These are phyloP conservation scores for Eilema sororculum DNA, from an alignment of 2,888 invertebrate species.

Conservation along the genomic window DNA sequence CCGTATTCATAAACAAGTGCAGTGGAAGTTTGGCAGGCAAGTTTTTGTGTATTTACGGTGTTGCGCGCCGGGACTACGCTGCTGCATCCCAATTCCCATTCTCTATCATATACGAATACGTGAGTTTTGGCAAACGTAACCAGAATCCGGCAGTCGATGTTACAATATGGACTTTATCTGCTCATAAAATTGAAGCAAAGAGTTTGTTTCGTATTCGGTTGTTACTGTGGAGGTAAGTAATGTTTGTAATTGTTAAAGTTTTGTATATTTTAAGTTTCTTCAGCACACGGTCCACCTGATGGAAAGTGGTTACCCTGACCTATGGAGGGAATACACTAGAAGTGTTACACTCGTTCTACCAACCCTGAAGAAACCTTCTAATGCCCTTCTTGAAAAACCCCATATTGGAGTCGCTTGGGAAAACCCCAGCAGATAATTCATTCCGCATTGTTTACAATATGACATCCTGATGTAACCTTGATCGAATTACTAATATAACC, in stretches of 20 bases:
- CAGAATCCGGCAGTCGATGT: slow-evolving; percentile 53
- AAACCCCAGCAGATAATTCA: no score
- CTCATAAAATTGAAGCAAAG: slow-evolving; percentile 37
- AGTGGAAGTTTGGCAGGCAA: slow-evolving; percentile 79
- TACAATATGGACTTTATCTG: slow-evolving; percentile 38
- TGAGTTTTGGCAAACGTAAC: slow-evolving; percentile 69
- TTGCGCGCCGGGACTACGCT: slow-evolving; percentile 56
- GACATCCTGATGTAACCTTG: neutral
- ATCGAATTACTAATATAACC: neutral
- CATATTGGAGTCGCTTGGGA: no score
- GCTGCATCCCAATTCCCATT: slow-evolving; percentile 64
- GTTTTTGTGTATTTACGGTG: slow-evolving; percentile 80
- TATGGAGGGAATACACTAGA: no score
- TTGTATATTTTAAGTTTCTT: neutral
- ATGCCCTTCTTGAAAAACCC: no score
- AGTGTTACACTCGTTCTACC: no score
- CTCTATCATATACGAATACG: slow-evolving; percentile 54
- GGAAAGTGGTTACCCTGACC: no score
- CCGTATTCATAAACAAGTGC: slow-evolving; percentile 80
- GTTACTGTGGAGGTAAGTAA: neutral
- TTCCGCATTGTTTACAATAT: no score
- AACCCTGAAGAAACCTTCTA: no score
- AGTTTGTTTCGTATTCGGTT: slow-evolving; percentile 18
- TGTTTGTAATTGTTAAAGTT: neutral
- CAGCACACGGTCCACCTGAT: no score